Evolutionary conservation across 2,797 vertebrate species (phyloP), one percentile per base, ranked within the genome.

Genomic region (Lacerta agilis): DNA sequence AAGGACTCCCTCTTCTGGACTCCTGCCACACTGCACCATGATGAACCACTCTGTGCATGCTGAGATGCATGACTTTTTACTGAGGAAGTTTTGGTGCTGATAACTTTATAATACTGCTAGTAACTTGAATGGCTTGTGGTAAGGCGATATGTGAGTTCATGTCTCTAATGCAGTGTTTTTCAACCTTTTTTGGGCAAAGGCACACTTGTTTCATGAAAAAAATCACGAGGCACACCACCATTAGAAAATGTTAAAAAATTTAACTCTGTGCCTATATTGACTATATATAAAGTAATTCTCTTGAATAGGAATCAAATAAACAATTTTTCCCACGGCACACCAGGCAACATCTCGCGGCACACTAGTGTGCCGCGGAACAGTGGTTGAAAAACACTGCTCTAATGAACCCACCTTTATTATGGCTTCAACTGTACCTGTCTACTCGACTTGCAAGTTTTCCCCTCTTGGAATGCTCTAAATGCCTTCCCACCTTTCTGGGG

Each of bases 1-100:
- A 88, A 8, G 61, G 86, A 67, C 72, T 69, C 61, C 73, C n/a
- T 55, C 61, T 78, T 66, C 79, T 82, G 55, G 41, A 41, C 61
- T 78, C 36, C 64, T 58, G 2, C 9, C 18, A 38, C 49, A 58
- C 33, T 88, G 43, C 33, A 69, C 33, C 36, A 67, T 77, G 80
- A 75, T 66, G 25, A 67, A 36, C 13, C 41, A n/a, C 8, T 61
- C 41, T 83, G 33, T 38, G 83, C 83, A 77, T 61, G 20, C 45
- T 38, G 13, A 7, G 27, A 18, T n/a, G 33, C 13, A 72, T 23
- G 64, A 36, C 41, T 41, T n/a, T 45, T 43, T 64, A 33, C 49
- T 64, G 20, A 58, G 41, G 25, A 8, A n/a, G 25, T 36, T 77
- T 84, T 82, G 38, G 23, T 55, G 23, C 43, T 33, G 17, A 43